Base-by-base conservation (phyloP, 1,140 invertebrate species). In the Dryas iulia region DNA sequence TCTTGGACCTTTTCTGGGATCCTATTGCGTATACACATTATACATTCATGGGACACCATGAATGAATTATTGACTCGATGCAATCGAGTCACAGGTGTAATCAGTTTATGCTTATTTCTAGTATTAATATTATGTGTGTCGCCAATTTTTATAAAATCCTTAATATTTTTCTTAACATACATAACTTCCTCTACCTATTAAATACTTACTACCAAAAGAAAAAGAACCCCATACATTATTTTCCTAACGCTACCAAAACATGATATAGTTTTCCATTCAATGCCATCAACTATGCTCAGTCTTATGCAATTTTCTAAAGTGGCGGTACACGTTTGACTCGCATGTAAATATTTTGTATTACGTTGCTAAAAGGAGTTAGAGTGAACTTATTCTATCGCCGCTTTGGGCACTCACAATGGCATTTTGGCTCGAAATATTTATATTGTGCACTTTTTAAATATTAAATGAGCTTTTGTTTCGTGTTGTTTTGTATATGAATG, bases 251-350 rank as follows among this genome's bases (percentile, higher is more conserved):
- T 70, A 70, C 58, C 39, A 25, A 35, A 60, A 53, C 31, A 30
- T 39, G 21, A 59, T 69, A 62, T 53, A 65, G 63, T 60, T 58
- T 63, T 35, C 62, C 66, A 65, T 65, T 66, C 64, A 58, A 63
- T 72, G 30, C 66, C 66, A 63, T 72, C 70, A 72, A 59, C 65
- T 31, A 67, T 67, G 59, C 66, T 59, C 33, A 33, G 57, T 65
- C 59, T 66, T 58, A 62, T 64, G 47, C 71, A 72, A 72, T 72
- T 68, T 72, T 59, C 65, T 72, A 68, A 72, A 72, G 66, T 72
- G 62, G 71, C 52, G 33, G 52, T 33, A 24, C 57, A 23, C 28
- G 47, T 66, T 66, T 56, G 56, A 59, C 62, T 64, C 47, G 47
- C 56, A 60, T 39, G 35, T 30, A 63, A 63, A 63, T 53, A 26